These are phyloP conservation scores for Pristionchus japonicus DNA, from an alignment of 2,888 invertebrate genomes.

Conservation along the genomic window DNA sequence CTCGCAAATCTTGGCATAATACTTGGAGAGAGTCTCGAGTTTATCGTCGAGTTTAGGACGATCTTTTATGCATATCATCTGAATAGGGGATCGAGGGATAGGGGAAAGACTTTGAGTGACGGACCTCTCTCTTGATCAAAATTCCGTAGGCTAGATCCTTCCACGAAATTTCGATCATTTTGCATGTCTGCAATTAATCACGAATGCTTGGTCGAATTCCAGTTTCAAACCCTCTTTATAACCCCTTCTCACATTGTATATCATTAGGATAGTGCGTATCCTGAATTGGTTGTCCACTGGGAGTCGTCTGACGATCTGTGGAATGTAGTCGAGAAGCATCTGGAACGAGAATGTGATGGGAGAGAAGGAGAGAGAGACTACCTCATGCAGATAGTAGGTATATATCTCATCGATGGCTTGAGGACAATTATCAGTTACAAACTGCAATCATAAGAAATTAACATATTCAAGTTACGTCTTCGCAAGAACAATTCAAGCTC, in stretches of 20 bases:
- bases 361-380: neutral
- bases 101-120: too few relatives aligned
- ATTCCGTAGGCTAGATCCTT: neutral
- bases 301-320: neutral
- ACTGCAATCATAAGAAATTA: neutral
- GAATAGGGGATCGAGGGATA: too few relatives aligned
- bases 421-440: neutral
- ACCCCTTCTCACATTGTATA: neutral
- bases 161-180: neutral
- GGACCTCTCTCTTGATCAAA: neutral
- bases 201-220: neutral
- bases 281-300: neutral
- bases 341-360: neutral
- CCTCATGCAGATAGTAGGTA: neutral
- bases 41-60: neutral
- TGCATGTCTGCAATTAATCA: neutral
- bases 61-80: too few relatives aligned
- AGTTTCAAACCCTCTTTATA: too few relatives aligned
- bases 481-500: neutral
- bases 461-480: neutral
- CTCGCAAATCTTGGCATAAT: neutral
- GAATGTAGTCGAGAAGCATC: neutral
- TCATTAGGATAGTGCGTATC: neutral
- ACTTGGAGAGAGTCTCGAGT: neutral
- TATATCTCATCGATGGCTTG: neutral